Conservation (phyloP, 2,113 vertebrate genomes). For the Amphilophus citrinellus region DNA sequence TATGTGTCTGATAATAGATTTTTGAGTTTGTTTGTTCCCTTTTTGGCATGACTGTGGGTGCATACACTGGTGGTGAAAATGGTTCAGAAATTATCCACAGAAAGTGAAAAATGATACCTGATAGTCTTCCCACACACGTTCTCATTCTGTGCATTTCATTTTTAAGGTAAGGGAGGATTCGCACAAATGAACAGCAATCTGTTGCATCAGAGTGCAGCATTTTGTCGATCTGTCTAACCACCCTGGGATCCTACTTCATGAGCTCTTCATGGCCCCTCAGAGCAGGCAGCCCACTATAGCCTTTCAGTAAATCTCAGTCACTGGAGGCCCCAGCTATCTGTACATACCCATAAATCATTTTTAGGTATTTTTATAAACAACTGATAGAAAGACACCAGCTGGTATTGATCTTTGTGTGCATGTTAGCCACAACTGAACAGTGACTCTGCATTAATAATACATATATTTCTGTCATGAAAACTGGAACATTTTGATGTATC, state of each 20-base stretch:
- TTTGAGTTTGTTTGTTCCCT: constrained; percentile 1
- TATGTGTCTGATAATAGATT: constrained; percentile 4
- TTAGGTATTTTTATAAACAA: not conserved
- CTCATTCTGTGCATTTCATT: not conserved
- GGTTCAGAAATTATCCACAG: not conserved
- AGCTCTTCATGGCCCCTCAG: not conserved
- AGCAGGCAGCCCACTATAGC: not conserved
- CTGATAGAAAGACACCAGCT: not conserved
- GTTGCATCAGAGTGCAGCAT: not conserved
- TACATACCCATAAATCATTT: not conserved
- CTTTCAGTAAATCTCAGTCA: not conserved
- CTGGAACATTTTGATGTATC: not conserved
- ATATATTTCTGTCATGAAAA: not conserved
- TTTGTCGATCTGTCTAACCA: not conserved
- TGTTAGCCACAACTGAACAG: not conserved
- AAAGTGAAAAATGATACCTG: not conserved
- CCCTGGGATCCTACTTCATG: not conserved
- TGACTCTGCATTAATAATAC: not conserved
- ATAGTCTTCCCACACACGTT: not conserved
- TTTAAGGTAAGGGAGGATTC: not conserved
- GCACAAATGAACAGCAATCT: not conserved
- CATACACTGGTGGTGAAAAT: not conserved
- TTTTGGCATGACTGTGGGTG: not conserved
- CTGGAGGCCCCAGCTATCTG: not conserved
- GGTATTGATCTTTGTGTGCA: not conserved